These are phyloP conservation scores for Pogoniulus pusillus DNA, from an alignment of 2,797 vertebrate species.

Conservation along the genomic window DNA sequence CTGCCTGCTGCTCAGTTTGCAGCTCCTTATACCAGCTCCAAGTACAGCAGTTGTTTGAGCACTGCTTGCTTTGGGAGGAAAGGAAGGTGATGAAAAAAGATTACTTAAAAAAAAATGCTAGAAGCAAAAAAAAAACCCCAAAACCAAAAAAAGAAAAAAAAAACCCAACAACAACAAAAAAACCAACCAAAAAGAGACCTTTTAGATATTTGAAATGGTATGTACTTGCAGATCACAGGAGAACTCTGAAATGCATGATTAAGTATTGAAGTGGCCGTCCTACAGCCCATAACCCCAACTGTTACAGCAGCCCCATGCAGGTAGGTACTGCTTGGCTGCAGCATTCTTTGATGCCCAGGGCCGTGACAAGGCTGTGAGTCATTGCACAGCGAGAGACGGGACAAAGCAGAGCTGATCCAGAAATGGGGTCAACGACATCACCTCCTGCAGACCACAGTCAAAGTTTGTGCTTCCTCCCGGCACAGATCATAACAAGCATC, in stretches of 20 bases:
- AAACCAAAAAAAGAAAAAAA: no score
- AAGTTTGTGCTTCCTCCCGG: accelerated
- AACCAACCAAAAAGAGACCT: no score
- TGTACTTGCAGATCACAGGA: neutral
- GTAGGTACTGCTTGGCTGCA: neutral
- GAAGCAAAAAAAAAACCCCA: neutral
- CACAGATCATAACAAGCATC: accelerated
- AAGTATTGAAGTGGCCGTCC: neutral
- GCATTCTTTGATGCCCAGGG: neutral
- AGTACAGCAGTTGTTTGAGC: neutral
- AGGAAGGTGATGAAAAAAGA: neutral
- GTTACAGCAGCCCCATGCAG: neutral
- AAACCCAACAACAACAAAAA: no score
- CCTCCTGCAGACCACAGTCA: accelerated
- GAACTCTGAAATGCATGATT: neutral
- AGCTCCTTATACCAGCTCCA: neutral
- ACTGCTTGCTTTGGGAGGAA: neutral
- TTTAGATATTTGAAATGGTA: neutral
- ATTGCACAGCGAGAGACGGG: accelerated
- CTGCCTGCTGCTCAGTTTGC: neutral
- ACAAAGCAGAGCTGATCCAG: neutral
- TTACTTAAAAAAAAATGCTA: neutral
- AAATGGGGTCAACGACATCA: accelerated
- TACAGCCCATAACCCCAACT: neutral
- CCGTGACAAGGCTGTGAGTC: accelerated